Evolutionary conservation across 2,113 vertebrate species (phyloP), one percentile per base, ranked within the genome.

Genomic region (Python bivittatus): DNA sequence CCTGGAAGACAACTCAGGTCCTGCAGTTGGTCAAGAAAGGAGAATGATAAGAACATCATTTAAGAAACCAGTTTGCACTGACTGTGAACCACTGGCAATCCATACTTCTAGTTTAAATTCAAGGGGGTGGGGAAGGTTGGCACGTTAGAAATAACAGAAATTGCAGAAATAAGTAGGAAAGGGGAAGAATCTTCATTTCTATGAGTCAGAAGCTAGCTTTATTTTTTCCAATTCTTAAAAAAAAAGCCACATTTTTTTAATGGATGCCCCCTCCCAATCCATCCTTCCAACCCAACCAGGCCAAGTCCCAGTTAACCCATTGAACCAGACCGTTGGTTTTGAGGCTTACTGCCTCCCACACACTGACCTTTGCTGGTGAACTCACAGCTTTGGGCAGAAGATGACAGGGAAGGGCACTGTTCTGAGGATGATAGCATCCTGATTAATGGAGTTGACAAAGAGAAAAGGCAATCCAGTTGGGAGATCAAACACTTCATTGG

Each of bases 381-480:
- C 7, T 23, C 89, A 91, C 20, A 57, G 53, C 4, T 64, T 93
- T n/a, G 53, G 88, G 52, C 60, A 11, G 6, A 89, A 23, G n/a
- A n/a, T 57, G 53, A 29, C 38, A 84, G 88, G 33, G 85, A 58
- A 92, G 91, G 91, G 23, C 8, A 33, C 57, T 92, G 9, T 56
- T 7, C 25, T 72, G n/a, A 64, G 88, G 54, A 11, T 38, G 20
- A 86, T 38, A 1, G 9, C 4, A 58, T 53, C 1, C 6, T 15
- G 13, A 61, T 92, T 56, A 57, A 87, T 57, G 88, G 54, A 48
- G 11, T 52, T 87, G 87, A 72, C 25, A 61, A 83, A 95, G 90
- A 25, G 17, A 9, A 61, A 54, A 84, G 42, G 53, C 86, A 84
- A 56, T 58, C 54, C 29, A 42, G 84, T 72, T 5, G 53, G 52